Evolutionary conservation across 2,888 invertebrate genomes (phyloP), one percentile per base, ranked within the genome.

Genomic region (Aromia moschata): DNA sequence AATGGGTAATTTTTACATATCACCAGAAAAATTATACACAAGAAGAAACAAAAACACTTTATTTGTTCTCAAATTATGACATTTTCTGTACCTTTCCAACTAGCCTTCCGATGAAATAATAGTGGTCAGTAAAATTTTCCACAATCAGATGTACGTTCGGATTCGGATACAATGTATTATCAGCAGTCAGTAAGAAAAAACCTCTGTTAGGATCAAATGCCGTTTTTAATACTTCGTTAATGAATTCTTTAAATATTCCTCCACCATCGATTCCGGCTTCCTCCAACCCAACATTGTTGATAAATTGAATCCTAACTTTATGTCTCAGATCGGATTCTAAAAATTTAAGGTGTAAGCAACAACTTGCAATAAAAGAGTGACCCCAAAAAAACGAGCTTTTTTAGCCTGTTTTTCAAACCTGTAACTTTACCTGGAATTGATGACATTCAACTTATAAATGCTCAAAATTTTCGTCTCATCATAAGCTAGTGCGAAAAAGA

Each of bases 211-310:
- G 97, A 83, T 98, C 97, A 77, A 98, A 98, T 0, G 94, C 93
- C 0, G 96, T 94, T 84, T 94, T 96, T 18, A 98, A 85, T 7
- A 98, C 70, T 79, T 98, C 97, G 1, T 93, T 92, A 1, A 98
- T 84, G 78, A 98, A 98, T 80, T 99, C 99, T 43, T 98, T 86
- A 77, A 97, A 96, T 10, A 99, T 87, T 0, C 98, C 98, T 1
- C 98, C 98, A 1, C 98, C 98, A 78, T 99, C 99, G 1, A 98
- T 93, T 0, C 98, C 99, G 0, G 95, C 95, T 79, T 99, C 98
- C 71, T 95, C 93, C 10, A 95, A 83, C 0, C 98, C 98, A 1
- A 92, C 91, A 56, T 89, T 89, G 74, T 97, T 98, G 40, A 96
- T 89, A 68, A 98, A 84, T 74, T 95, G 94, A 2, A 98, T 93